These are phyloP conservation scores for Pinna nobilis DNA, from an alignment of 1,140 invertebrate species.

Conservation along the genomic window DNA sequence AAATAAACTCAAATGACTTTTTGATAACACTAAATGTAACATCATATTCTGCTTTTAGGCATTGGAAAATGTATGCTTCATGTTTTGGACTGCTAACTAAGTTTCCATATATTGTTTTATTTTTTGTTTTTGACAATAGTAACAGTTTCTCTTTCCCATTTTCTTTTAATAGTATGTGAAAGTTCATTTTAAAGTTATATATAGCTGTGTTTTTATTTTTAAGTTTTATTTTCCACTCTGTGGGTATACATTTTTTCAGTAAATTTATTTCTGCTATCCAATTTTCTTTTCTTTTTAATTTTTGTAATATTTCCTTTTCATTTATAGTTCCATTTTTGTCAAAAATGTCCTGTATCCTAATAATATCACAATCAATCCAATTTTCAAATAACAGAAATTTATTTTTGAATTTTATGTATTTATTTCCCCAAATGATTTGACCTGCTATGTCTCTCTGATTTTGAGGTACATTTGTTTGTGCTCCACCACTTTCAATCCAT, in stretches of 20 bases:
- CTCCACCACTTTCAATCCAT: background rate
- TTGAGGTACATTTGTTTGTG: background rate
- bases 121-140: no score
- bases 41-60: no score
- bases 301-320: background rate
- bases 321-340: background rate
- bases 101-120: background rate
- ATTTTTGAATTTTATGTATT: constrained; percentile 5
- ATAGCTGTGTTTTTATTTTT: background rate
- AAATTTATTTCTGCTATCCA: background rate
- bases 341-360: background rate
- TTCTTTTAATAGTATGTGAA: background rate
- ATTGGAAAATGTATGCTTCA: no score
- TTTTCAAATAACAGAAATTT: background rate
- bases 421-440: constrained; percentile 2
- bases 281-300: background rate
- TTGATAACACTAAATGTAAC: no score
- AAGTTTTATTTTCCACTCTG: background rate
- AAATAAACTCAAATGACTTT: no score
- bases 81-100: no score
- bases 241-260: background rate
- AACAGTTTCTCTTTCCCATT: background rate
- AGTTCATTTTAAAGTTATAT: background rate
- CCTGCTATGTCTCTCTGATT: background rate
- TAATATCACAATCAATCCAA: background rate